Conservation (phyloP, 2,113 vertebrate genomes). For the Xenus cinereus region DNA sequence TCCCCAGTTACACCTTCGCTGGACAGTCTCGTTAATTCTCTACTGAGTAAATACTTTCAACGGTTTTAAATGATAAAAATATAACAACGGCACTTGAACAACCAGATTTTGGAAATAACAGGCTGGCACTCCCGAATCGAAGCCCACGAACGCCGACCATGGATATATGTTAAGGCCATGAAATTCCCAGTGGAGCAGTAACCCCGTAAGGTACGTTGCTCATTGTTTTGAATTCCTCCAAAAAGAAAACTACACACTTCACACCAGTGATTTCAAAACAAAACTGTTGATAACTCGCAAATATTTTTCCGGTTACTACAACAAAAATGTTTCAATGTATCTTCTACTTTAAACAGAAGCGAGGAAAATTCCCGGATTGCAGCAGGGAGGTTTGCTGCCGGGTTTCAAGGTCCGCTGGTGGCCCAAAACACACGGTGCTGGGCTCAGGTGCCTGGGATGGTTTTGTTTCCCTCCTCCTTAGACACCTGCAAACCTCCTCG, state of each 20-base stretch:
- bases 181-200: not conserved
- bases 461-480: not conserved
- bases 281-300: not conserved
- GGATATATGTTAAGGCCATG: rapidly evolving
- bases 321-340: not conserved
- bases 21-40: not conserved
- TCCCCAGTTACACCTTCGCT: not conserved
- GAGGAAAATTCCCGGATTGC: not conserved
- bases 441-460: rapidly evolving
- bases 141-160: rapidly evolving
- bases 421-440: not conserved
- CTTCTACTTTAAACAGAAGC: not conserved
- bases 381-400: not conserved
- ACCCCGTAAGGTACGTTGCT: not conserved
- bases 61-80: not conserved
- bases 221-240: not conserved
- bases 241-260: not conserved
- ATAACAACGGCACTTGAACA: rapidly evolving
- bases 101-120: not conserved
- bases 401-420: not conserved
- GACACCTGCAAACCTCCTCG: not conserved
- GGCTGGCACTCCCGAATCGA: rapidly evolving
- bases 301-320: not conserved
- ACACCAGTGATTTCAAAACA: not conserved
- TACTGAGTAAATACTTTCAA: not conserved